A percentile compares a stretch with the other conserved stretches of the same genome.
phyloP scores from a whole-genome alignment of 2,113 vertebrate species.

The Motacilla alba region DNA sequence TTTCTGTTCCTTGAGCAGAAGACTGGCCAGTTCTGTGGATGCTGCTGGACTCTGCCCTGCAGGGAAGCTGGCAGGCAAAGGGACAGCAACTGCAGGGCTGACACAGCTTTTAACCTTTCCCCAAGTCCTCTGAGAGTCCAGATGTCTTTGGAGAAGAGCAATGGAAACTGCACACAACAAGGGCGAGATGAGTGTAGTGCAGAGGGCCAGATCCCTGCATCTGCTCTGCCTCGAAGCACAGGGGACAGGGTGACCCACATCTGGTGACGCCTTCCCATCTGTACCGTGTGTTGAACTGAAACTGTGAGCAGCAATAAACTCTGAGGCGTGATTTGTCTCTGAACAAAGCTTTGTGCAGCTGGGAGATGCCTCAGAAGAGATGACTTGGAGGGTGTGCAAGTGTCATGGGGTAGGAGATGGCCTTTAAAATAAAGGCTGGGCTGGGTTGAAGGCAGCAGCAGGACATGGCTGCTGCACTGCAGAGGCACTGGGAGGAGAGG shows the following conservation, averaged over 20 bases:
- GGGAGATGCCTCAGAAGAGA: not conserved
- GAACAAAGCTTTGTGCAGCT: not conserved
- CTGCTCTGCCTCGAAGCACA: not conserved
- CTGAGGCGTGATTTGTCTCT: not conserved
- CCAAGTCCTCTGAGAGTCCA: not conserved
- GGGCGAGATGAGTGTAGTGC: not conserved
- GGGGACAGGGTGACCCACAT: not conserved
- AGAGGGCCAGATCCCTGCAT: not conserved
- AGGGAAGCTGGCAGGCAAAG: constrained; percentile 14
- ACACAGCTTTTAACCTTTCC: constrained; percentile 29
- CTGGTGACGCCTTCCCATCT: not conserved
- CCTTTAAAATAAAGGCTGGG: not conserved
- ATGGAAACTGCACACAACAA: not conserved
- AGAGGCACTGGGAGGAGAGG: not conserved
- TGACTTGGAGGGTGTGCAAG: not conserved
- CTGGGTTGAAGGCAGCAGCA: not conserved
- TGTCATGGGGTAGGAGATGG: not conserved
- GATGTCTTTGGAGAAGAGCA: constrained; percentile 11
- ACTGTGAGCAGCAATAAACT: not conserved
- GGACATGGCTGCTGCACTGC: not conserved
- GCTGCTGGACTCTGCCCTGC: not conserved
- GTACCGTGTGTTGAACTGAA: not conserved
- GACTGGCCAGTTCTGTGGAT: not conserved
- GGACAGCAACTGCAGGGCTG: not conserved
- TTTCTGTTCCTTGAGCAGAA: not conserved